Conservation (phyloP, 1,140 invertebrate species). For the Drosophila nebulosa region DNA sequence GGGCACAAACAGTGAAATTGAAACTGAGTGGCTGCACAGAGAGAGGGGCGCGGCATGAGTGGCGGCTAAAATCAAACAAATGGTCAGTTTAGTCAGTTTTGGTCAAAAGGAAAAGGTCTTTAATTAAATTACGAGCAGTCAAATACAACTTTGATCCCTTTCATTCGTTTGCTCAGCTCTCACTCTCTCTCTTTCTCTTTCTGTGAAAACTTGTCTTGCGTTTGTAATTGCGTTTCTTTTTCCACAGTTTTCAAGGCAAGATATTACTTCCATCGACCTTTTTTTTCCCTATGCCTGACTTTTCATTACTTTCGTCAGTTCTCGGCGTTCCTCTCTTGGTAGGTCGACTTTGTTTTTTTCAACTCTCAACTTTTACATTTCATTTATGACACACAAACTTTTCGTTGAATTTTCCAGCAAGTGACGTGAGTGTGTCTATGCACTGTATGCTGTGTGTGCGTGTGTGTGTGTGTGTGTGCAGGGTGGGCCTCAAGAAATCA, state of each 20-base stretch:
- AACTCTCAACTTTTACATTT: slow-evolving; percentile 21
- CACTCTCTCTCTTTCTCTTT: slow-evolving; percentile 1
- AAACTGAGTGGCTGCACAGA: slow-evolving; percentile 37
- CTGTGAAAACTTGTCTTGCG: slow-evolving; percentile 60
- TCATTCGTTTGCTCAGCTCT: slow-evolving; percentile 8
- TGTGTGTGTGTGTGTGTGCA: slow-evolving; percentile 39
- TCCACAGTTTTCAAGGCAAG: slow-evolving; percentile 50
- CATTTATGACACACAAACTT: slow-evolving; percentile 74
- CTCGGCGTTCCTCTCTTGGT: slow-evolving; percentile 37
- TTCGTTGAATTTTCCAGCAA: slow-evolving; percentile 34
- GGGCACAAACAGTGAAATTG: slow-evolving; percentile 62
- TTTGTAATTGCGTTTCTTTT: slow-evolving; percentile 68
- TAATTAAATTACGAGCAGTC: slow-evolving; percentile 73
- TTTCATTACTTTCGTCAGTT: slow-evolving; percentile 68
- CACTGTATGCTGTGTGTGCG: too few species aligned
- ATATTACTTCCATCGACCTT: not conserved
- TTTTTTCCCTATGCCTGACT: slow-evolving; percentile 36
- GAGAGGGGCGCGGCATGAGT: not conserved
- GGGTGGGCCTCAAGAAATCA: slow-evolving; percentile 53
- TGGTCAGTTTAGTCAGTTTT: slow-evolving; percentile 42
- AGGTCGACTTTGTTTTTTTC: slow-evolving; percentile 28
- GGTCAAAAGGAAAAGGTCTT: slow-evolving; percentile 64
- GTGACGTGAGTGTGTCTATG: slow-evolving; percentile 49
- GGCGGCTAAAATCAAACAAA: slow-evolving; percentile 39
- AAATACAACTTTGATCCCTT: slow-evolving; percentile 77